Evolutionary conservation across 2,888 invertebrate species (phyloP).

Genomic region (Nemurella pictetii): DNA sequence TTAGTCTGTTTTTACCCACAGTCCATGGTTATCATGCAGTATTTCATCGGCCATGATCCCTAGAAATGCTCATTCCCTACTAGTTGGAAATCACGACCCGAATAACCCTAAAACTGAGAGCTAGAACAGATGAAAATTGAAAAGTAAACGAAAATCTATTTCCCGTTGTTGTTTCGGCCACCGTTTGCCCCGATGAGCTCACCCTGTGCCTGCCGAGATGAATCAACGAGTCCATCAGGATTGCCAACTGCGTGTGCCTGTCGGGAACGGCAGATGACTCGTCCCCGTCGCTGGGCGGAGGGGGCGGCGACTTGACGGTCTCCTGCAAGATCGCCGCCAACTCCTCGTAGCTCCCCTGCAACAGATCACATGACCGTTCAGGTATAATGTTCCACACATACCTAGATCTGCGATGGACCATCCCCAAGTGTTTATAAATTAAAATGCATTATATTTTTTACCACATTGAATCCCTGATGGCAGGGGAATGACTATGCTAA

Average conservation of each 20-base stretch:
- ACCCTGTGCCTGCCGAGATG: slow-evolving; percentile 59
- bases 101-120: no score
- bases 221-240: slow-evolving; percentile 69
- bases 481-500: no score
- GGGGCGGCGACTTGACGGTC: slow-evolving; percentile 62
- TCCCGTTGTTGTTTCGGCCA: slow-evolving; percentile 45
- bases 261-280: slow-evolving; percentile 46
- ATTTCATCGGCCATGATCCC: neutral
- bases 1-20: neutral
- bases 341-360: slow-evolving; percentile 63
- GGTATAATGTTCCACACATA: no score
- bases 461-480: no score
- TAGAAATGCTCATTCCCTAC: no score
- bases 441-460: no score
- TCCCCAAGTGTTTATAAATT: no score
- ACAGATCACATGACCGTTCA: no score
- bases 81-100: no score
- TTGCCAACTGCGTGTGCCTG: slow-evolving; percentile 55
- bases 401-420: no score
- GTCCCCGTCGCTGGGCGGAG: slow-evolving; percentile 53
- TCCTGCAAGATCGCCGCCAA: slow-evolving; percentile 68
- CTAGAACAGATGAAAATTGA: no score
- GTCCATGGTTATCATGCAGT: neutral
- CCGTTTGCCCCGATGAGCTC: slow-evolving; percentile 38
- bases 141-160: no score